Evolutionary conservation across 2,888 invertebrate genomes (phyloP), one percentile per base, ranked within the genome.

Genomic region (Chironomus tentans): DNA sequence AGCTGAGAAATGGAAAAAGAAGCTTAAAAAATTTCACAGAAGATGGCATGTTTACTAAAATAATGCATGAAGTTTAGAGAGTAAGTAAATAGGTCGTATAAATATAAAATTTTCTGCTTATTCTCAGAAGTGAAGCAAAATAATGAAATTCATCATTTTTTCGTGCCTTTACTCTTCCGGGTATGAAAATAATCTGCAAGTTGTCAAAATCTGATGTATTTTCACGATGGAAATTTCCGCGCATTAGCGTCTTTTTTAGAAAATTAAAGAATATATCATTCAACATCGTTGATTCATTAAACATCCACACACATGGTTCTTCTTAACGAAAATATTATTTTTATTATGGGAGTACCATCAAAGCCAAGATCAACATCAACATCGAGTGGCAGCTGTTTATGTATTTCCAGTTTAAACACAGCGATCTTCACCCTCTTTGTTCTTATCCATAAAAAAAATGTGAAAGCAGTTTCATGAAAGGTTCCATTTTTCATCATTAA

Each of bases 321-420:
- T 56, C 18, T 56, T 18, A 56, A 15, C 7, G 24, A 65, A 65
- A 68, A 68, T 28, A 38, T 15, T 15, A 46, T 46, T 68, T 68
- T 13, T 68, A 56, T 18, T 56, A 56, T 68, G 12, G 13, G 68
- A 68, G 38, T 13, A 68, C 65, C 65, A 72, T 72, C 61, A 74
- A 62, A 74, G 46, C 38, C 38, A 68, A 46, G 68, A 46, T 61
- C 65, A 65, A 65, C 65, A 65, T 46, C 38, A 38, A 38, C 38
- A 21, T 46, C 73, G 65, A 73, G 65, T 74, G 68, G 74, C 74
- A 74, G 74, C 74, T 74, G 74, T 74, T 74, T 74, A 56, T 56
- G 68, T 68, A 46, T 74, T 48, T 74, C 47, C 68, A 65, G 65
- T 21, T 22, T 22, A 21, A 21, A 65, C 65, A 18, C 18, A 68